These are phyloP conservation scores for Rachycentron canadum DNA, from an alignment of 2,797 vertebrate species.

Conservation along the genomic window DNA sequence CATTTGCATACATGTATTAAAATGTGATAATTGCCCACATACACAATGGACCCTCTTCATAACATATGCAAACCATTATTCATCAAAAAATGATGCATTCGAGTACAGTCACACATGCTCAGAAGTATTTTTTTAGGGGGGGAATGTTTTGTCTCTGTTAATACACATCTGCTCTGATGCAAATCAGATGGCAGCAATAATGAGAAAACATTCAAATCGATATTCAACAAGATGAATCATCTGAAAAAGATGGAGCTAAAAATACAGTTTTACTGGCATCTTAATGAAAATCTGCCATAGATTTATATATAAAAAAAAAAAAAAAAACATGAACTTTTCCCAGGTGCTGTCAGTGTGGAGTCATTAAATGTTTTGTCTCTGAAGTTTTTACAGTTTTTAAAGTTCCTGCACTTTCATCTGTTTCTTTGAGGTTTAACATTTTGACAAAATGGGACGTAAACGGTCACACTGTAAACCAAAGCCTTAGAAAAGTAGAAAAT, in stretches of 20 bases:
- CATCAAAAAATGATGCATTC: background rate
- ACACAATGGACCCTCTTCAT: slow-evolving; percentile 20
- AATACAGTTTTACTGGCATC: background rate
- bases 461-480: no score
- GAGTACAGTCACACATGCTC: background rate
- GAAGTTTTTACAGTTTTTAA: background rate
- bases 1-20: slow-evolving; percentile 39
- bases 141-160: background rate
- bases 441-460: no score
- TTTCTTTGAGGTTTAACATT: background rate
- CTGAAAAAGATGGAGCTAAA: background rate
- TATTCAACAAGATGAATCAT: background rate
- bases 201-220: background rate
- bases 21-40: slow-evolving; percentile 23
- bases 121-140: background rate
- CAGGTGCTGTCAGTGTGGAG: background rate
- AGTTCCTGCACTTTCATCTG: background rate
- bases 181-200: background rate
- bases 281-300: background rate
- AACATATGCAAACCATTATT: background rate
- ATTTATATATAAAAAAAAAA: background rate
- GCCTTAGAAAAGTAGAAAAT: background rate
- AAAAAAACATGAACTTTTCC: background rate
- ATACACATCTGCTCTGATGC: background rate
- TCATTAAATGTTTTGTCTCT: background rate